Base-by-base conservation (phyloP, 1,140 invertebrate species). In the Drosophila bocki region DNA sequence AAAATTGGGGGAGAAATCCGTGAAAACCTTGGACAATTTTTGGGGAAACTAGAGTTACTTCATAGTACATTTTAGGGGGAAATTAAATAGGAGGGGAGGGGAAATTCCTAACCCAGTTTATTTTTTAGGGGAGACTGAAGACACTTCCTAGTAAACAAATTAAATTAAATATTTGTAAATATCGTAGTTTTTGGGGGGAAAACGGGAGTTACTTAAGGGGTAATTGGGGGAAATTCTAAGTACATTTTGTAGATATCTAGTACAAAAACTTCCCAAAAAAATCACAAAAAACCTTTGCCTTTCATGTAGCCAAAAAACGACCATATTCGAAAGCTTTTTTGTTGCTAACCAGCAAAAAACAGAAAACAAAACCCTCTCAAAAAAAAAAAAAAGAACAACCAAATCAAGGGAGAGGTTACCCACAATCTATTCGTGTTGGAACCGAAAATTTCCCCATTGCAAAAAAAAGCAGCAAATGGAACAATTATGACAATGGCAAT, bases 401-500 rank as follows among this genome's bases (percentile, higher is more conserved):
- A 13, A 53, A 5, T 35, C 7, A 0, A 33, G 33, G 51, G 17
- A 37, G 33, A 54, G 11, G 51, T 54, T 54, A 13, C 33, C 26
- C 7, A 19, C 26, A 42, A 48, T 33, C 32, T 51, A n/a, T 33
- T 64, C 11, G 39, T 26, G 39, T 15, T 57, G 35, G 13, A 32
- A 19, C 32, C 48, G 7, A 54, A 56, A 51, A 42, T 53, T 44
- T 53, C 29, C 44, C 64, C 47, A 74, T 53, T 74, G 39, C 53
- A 39, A 39, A 35, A 60, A 39, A 60, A 57, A 72, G 64, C 48
- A 77, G 44, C 65, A 68, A 39, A 39, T 60, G 59, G 45, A 80
- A 67, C 72, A 84, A 87, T 88, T 88, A 87, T 88, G 85, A 88
- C 77, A 78, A 82, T 63, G 59, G 44, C 53, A 65, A 76, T 63